Percentiles rank a stretch among this genome's conserved stretches.
Evolutionary conservation across 2,888 invertebrate genomes (phyloP).

Genomic region (Cephus rjabovi): DNA sequence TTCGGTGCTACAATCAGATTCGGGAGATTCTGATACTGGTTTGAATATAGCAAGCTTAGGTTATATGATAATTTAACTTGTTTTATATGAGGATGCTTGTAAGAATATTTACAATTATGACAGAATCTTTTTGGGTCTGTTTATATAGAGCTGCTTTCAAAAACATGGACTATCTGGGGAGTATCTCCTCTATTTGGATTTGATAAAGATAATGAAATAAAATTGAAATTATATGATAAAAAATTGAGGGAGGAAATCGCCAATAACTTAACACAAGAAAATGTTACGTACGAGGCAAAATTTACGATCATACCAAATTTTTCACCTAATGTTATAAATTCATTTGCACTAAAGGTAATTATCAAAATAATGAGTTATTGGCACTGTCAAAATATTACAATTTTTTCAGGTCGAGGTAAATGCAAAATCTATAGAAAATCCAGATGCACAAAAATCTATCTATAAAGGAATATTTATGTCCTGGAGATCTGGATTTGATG

Average conservation of each 20-base stretch:
- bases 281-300: slow-evolving; percentile 50
- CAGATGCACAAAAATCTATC: slow-evolving; percentile 34
- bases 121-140: neutral
- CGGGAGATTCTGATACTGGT: neutral
- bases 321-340: slow-evolving; percentile 37
- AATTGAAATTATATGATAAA: slow-evolving; percentile 58
- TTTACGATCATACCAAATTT: slow-evolving; percentile 38
- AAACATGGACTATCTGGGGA: slow-evolving; percentile 59
- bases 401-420: slow-evolving; percentile 41
- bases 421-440: slow-evolving; percentile 25
- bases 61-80: neutral
- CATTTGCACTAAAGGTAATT: slow-evolving; percentile 46
- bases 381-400: neutral
- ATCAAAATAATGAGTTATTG: neutral
- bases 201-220: slow-evolving; percentile 41
- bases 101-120: slow-evolving; percentile 9
- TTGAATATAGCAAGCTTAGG: neutral
- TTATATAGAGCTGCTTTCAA: slow-evolving; percentile 48
- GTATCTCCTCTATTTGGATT: slow-evolving; percentile 59
- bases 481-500: slow-evolving; percentile 40
- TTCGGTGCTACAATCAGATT: neutral
- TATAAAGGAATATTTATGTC: slow-evolving; percentile 58
- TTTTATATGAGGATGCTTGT: neutral
- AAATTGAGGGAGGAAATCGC: slow-evolving; percentile 57
- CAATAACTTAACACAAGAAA: slow-evolving; percentile 42